Evolutionary conservation across 2,797 vertebrate genomes (phyloP).

Genomic region (Bovichtus diacanthus): DNA sequence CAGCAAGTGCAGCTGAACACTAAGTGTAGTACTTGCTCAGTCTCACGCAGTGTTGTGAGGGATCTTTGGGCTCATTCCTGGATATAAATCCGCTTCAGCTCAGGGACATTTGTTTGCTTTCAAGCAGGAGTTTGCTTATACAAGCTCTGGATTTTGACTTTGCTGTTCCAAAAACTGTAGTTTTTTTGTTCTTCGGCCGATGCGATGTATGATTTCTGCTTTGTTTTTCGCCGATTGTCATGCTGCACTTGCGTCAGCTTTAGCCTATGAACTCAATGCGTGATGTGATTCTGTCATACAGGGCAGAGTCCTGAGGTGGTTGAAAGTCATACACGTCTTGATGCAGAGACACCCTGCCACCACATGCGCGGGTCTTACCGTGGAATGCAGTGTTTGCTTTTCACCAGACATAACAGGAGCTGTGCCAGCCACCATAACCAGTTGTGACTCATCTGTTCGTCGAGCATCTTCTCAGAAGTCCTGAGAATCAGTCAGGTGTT

Average conservation of each 20-base stretch:
- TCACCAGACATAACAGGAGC: neutral
- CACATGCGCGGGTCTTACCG: neutral
- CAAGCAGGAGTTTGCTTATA: neutral
- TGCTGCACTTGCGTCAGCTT: neutral
- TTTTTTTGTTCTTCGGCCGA: neutral
- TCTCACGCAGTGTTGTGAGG: neutral
- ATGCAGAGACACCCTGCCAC: slow-evolving; percentile 4
- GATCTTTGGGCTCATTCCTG: neutral
- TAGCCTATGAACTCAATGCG: neutral
- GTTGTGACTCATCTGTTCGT: slow-evolving; percentile 21
- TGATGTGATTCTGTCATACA: neutral
- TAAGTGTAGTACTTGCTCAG: neutral
- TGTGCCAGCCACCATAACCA: neutral
- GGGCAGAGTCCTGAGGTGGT: neutral
- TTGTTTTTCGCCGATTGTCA: neutral
- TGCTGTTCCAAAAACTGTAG: neutral
- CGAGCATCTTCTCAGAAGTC: neutral
- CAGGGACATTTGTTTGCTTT: slow-evolving; percentile 4
- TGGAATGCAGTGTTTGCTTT: slow-evolving; percentile 39
- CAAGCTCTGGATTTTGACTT: slow-evolving; percentile 1
- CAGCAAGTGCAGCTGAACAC: neutral
- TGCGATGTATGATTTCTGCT: neutral
- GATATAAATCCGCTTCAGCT: slow-evolving; percentile 4
- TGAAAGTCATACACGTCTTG: neutral
- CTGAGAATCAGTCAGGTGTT: slow-evolving; percentile 3